Evolutionary conservation across 2,888 invertebrate species (phyloP).

Genomic region (Hermodice carunculata): DNA sequence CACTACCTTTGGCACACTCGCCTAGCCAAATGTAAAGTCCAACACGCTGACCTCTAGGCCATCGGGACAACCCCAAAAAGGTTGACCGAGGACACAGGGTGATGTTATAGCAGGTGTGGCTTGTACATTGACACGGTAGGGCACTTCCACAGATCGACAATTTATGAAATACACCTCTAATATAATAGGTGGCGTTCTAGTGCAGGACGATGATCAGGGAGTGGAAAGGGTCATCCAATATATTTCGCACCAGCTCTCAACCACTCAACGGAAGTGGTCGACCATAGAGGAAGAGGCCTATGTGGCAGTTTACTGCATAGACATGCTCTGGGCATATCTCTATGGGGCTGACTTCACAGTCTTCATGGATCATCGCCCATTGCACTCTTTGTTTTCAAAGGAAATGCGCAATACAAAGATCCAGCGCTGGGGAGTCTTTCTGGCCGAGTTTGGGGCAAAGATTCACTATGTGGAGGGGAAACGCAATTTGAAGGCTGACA

Average conservation of each 20-base stretch:
- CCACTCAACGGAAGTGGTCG: background rate
- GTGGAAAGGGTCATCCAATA: constrained; percentile 7
- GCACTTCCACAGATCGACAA: background rate
- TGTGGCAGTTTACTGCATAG: background rate
- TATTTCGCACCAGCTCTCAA: background rate
- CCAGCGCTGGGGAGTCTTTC: constrained; percentile 12
- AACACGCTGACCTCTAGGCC: too few species aligned
- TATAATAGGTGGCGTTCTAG: constrained; percentile 3
- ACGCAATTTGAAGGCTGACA: constrained; percentile 9
- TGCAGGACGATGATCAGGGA: background rate
- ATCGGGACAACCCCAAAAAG: too few species aligned
- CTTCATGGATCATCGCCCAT: constrained; percentile 16
- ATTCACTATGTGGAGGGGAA: background rate
- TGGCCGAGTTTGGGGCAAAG: constrained; percentile 17
- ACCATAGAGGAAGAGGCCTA: constrained; percentile 16
- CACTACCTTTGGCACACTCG: too few species aligned
- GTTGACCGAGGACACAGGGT: too few species aligned
- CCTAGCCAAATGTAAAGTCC: too few species aligned
- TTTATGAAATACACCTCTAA: background rate
- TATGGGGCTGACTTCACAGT: constrained; percentile 1
- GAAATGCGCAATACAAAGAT: constrained; percentile 10
- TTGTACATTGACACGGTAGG: too few species aligned
- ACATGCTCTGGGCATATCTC: constrained; percentile 9
- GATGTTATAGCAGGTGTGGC: too few species aligned
- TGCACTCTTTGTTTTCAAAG: constrained; percentile 4